Base-by-base conservation (phyloP, 30 jellyfish, hydroid and myxozoan genomes). In the Chrysaora quinquecirrha region DNA sequence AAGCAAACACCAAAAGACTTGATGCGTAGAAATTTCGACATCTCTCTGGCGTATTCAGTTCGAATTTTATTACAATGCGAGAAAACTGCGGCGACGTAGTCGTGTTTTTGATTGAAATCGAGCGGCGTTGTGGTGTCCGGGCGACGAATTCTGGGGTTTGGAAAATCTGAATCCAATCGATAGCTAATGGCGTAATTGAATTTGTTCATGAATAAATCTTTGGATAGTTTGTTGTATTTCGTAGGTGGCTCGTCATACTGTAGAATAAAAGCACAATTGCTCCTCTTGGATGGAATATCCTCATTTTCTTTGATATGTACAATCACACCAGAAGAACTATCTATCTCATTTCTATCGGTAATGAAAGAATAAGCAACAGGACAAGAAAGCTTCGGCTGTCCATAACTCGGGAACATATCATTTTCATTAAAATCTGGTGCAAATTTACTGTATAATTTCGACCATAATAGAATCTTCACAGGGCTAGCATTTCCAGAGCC, bases 1-100 rank as follows among this genome's bases (percentile, higher is more conserved):
- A 76, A 30, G 60, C 99, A 94, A 29, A 69, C 88, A 14, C 99
- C 99, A 63, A 34, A 86, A 6, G 94, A 66, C 58, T 83, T 76
- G 20, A 94, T 62, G 1, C 75, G 85, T 32, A 82, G 63, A 73
- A 67, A 73, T 62, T 87, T 87, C 34, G 84, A 52, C 27, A 94
- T 50, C 52, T 87, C 96, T 7, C 65, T 76, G n/a, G 79, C 91
- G 73, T 91, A 91, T 21, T 61, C 70, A 16, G 87, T 74, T 28
- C 98, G 74, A 22, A 75, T 12, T 64, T 38, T 34, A 16, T 30
- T 85, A 33, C 96, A 88, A 24, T 83, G 24, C 24, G 96, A 88
- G 34, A 75, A 73, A 10, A 88, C 61, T 4, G 85, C 88, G 1
- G 96, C 93, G 28, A 81, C 85, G 76, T 78, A 80, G 50, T 88